Base-by-base conservation (phyloP, 2,113 vertebrate genomes). In the Rhynchomys soricoides region DNA sequence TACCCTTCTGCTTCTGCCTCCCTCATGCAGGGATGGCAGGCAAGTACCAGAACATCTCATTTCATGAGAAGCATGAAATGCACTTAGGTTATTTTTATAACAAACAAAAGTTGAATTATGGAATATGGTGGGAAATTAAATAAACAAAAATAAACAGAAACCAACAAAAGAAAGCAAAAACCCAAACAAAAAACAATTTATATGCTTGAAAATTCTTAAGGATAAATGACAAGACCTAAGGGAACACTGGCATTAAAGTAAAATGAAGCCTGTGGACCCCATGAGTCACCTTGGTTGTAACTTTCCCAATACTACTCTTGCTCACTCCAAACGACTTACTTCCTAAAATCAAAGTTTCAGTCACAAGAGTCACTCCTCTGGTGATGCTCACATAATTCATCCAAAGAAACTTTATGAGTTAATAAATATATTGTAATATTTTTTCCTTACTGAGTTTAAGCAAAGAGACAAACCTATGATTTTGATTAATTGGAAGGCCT, bases 401-500 rank as follows among this genome's bases (percentile, higher is more conserved):
- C 59, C 70, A 95, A 96, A 95, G 4, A 62, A 6, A 45, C 89
- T 92, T 59, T 90, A 90, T 59, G 45, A 83, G 26, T 73, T 89
- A 70, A 34, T 43, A 75, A 64, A 7, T 94, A 81, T 43, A 5
- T 62, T 90, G 59, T 85, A 70, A 83, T 95, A 45, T 34, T 29
- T 91, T 50, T 82, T 95, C 89, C 75, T 55, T 91, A 37, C 34
- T 78, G 66, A 66, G 11, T 19, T 7, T 86, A 90, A 95, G 5
- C 37, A 6, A 89, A 95, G 7, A 89, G n/a, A 48, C 75, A 95
- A 85, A 5, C 21, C 48, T 22, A 91, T 48, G 3, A 55, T 94
- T 92, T 91, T 90, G 85, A 88, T 92, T 89, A 92, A 75, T 48
- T 89, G 55, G 48, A 95, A 94, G 91, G 9, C 26, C 73, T 90